Evolutionary conservation across 2,113 vertebrate species (phyloP), one percentile per base, ranked within the genome.

Genomic region (Megaceryle maxima): DNA sequence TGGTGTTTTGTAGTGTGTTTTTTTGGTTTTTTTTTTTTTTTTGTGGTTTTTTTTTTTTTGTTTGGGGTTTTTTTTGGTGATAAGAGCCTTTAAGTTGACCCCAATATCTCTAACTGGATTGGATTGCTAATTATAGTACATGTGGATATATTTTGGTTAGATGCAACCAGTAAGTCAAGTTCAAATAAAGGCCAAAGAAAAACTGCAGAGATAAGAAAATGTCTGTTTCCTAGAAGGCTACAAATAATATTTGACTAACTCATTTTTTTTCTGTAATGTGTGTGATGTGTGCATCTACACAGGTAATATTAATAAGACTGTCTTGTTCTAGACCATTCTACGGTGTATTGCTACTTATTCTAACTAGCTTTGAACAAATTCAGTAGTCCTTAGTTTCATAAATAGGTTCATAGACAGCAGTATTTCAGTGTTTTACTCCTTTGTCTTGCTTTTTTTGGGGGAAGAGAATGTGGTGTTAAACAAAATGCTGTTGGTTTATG

Each of bases 61-160:
- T 43, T 44, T 31, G 48, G 25, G 15, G 15, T 24, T 50, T 50
- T 35, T 39, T 50, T 77, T 90, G 68, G 64, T 82, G 9, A 11
- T 10, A 31, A 53, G 39, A 86, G 39, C 25, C 33, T 72, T 35
- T 82, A 72, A 33, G 16, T 96, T 87, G 76, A 95, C 77, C 78
- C 78, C 44, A 93, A 37, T 97, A 84, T 94, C 83, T 93, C 87
- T 97, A 93, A 96, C 93, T 97, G 89, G 87, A 94, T 97, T 96
- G 80, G 64, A 14, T 60, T 95, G 85, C 92, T 96, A 92, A 89
- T 95, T 97, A 94, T 96, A 94, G 95, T 75, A 43, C 60, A 10
- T 6, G 83, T 87, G 37, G 84, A 37, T 88, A 8, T 94, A 19
- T 94, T 79, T 96, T 82, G 57, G 44, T 81, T 92, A 91, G 94